These are phyloP conservation scores for Halichoerus grypus DNA, from an alignment of 2,113 vertebrate species.

Conservation along the genomic window DNA sequence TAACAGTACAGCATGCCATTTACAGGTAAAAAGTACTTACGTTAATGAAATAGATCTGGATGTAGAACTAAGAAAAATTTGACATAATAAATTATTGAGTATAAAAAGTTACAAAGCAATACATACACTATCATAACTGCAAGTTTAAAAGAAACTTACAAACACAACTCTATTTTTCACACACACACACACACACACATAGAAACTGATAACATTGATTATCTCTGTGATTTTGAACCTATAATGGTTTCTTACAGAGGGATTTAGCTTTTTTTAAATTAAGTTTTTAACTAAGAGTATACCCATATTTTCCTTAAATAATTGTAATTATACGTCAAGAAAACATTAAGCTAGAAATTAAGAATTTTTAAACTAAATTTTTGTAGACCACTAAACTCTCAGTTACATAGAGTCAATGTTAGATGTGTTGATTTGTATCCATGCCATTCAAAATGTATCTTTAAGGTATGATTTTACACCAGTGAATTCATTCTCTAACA, in stretches of 20 bases:
- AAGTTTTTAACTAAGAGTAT: not conserved
- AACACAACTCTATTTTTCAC: not conserved
- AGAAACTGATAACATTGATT: not conserved
- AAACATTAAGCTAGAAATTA: not conserved
- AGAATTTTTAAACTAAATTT: not conserved
- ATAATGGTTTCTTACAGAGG: not conserved
- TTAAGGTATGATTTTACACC: not conserved
- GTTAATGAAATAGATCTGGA: not conserved
- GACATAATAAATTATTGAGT: not conserved
- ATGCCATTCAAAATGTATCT: not conserved
- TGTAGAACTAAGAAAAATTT: not conserved
- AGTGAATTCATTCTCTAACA: not conserved
- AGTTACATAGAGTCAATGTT: not conserved
- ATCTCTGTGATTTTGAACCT: not conserved
- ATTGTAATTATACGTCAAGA: not conserved
- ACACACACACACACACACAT: not conserved
- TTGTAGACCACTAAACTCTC: not conserved
- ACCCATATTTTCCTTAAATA: not conserved
- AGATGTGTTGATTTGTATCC: not conserved
- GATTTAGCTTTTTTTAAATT: not conserved
- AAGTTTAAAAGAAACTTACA: not conserved
- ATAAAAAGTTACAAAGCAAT: not conserved
- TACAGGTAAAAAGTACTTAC: not conserved
- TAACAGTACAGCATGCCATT: not conserved
- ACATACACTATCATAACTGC: not conserved